Conservation (phyloP, 1,140 invertebrate genomes). For the Hyles euphorbiae region DNA sequence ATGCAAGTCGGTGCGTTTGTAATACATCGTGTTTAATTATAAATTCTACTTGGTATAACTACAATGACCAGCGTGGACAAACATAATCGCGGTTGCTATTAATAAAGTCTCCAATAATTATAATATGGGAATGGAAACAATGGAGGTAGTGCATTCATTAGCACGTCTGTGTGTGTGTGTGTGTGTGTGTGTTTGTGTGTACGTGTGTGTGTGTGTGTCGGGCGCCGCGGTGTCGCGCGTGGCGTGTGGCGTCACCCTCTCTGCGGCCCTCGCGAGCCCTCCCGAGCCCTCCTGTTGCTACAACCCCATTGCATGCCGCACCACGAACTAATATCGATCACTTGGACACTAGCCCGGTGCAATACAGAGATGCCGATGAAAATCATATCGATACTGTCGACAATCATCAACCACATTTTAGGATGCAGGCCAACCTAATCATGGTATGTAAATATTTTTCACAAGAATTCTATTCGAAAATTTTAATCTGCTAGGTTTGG, state of each 20-base stretch:
- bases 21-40: too few species aligned
- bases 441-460: too few species aligned
- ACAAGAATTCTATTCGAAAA: too few species aligned
- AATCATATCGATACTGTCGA: neutral
- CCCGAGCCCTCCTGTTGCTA: constrained; percentile 9
- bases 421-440: too few species aligned
- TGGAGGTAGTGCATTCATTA: constrained; percentile 37
- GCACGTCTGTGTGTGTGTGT: constrained; percentile 23
- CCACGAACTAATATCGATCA: constrained; percentile 45
- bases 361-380: constrained; percentile 18
- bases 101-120: neutral
- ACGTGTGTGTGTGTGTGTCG: constrained; percentile 26
- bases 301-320: constrained; percentile 30
- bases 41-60: too few species aligned
- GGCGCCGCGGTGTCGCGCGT: constrained; percentile 28
- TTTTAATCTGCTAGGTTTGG: too few species aligned
- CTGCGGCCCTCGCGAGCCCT: constrained; percentile 19
- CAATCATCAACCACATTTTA: neutral
- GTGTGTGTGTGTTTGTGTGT: constrained; percentile 10
- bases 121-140: constrained; percentile 19
- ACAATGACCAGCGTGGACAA: too few species aligned
- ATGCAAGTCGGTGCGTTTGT: too few species aligned
- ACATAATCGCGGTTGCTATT: neutral
- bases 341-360: constrained; percentile 34
- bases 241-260: constrained; percentile 4